Base-by-base conservation (phyloP, 1,140 invertebrate genomes). In the Galendromus occidentalis region DNA sequence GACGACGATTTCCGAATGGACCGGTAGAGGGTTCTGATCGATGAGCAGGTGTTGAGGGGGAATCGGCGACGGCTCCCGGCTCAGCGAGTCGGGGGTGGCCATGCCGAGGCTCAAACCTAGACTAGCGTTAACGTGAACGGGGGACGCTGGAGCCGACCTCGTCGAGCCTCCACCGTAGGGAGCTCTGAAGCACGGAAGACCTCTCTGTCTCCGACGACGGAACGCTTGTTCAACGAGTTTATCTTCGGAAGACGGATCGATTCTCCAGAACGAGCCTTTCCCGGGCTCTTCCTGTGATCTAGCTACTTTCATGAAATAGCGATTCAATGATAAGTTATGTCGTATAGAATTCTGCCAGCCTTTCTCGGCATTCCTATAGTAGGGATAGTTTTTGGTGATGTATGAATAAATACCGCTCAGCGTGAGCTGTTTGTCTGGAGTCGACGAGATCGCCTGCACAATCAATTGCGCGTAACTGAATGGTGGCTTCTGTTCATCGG, bases 281-380 rank as follows among this genome's bases (percentile, higher is more conserved):
- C 94, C 93, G 0, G 93, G 92, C 75, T 97, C 93, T 75, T 97
- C 93, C 76, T 97, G 92, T 70, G 89, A 91, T 67, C 94, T 83
- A 17, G 93, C 90, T 67, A 98, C 91, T 82, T 97, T 93, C 44
- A 93, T 86, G 77, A 95, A 96, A 75, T 94, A 94, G 76, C 92
- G 85, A 80, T 98, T 98, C 65, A 98, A 80, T 68, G 92, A 96
- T 67, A 98, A 80, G 79, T 98, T 98, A 79, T 98, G 94, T 70
- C 94, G 82, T 73, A 98, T 98, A 33, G 93, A 98, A 79, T 98
- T 98, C 83, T 85, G 93, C 93, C 93, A 98, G 33, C 94, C 93
- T 78, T 96, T 96, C 75, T 98, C 93, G 2, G 91, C 91, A 65
- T 91, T 94, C 73, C 91, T 82, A 76, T 97, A 98, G 78, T 97